Conservation (phyloP, 2,797 vertebrate species). For the Sebastes nivosus region DNA sequence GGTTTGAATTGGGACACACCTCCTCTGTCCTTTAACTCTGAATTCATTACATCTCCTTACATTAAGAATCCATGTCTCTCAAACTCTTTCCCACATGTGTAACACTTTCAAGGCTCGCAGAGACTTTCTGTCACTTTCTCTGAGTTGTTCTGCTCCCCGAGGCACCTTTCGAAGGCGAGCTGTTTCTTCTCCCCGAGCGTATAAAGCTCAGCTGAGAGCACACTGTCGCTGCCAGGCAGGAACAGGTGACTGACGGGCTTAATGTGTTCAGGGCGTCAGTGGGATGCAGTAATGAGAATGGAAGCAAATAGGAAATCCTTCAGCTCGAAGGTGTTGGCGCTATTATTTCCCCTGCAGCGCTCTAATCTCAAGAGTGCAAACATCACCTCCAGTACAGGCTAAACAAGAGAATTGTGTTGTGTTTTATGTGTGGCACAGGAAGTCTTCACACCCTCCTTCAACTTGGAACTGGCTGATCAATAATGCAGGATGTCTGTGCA, state of each 20-base stretch:
- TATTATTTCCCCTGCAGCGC: conserved; percentile 29
- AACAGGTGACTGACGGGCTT: conserved; percentile 49
- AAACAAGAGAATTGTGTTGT: conserved; percentile 2
- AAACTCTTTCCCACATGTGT: not conserved
- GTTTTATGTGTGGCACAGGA: conserved; percentile 20
- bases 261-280: conserved; percentile 21
- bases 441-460: conserved; percentile 8
- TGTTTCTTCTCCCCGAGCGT: not conserved
- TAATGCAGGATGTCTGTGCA: conserved; percentile 52
- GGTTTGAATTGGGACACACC: conserved; percentile 1
- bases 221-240: not conserved
- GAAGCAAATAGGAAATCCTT: conserved; percentile 19
- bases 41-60: conserved; percentile 14
- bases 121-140: conserved; percentile 25
- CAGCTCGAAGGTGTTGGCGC: not conserved
- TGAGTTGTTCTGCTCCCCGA: not conserved
- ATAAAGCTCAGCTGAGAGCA: not conserved
- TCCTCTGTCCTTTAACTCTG: not conserved
- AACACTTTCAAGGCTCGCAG: not conserved
- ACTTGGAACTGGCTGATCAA: conserved; percentile 54
- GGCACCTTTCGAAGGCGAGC: not conserved
- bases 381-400: not conserved
- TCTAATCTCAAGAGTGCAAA: conserved; percentile 32
- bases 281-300: conserved; percentile 30
- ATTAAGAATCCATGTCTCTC: not conserved